Conservation (phyloP, 2,113 vertebrate genomes). For the Myxocyprinus asiaticus region DNA sequence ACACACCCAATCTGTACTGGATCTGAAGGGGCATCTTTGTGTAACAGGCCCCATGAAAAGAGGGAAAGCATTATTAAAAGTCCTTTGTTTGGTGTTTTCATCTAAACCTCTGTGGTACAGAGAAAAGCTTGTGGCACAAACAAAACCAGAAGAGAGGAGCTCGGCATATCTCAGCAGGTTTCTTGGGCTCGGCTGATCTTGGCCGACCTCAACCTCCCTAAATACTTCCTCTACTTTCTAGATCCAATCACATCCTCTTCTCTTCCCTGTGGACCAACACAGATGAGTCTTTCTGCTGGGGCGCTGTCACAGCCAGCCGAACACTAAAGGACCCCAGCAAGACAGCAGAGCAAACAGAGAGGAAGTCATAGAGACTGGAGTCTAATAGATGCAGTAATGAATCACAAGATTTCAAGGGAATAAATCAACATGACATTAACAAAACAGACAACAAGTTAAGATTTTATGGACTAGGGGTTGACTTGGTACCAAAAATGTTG, state of each 20-base stretch:
- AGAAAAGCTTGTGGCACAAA: neutral
- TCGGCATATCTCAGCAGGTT: slow-evolving; percentile 14
- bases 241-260: no score
- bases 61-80: neutral
- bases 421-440: neutral
- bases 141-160: slow-evolving; percentile 17
- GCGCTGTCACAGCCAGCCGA: neutral
- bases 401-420: neutral
- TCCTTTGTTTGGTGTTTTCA: neutral
- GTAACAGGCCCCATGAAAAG: neutral
- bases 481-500: no score
- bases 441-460: no score
- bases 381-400: neutral
- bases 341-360: no score
- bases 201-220: slow-evolving; percentile 14
- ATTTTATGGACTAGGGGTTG: no score
- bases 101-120: neutral
- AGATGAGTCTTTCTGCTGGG: neutral
- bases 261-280: neutral
- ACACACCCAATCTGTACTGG: neutral
- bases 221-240: slow-evolving; percentile 38
- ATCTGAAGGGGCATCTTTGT: slow-evolving; percentile 8
- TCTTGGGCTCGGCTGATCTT: slow-evolving; percentile 20
- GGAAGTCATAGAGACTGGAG: neutral
- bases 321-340: neutral